Evolutionary conservation across 1,140 invertebrate species (phyloP).

Genomic region (Drosophila equinoxialis): DNA sequence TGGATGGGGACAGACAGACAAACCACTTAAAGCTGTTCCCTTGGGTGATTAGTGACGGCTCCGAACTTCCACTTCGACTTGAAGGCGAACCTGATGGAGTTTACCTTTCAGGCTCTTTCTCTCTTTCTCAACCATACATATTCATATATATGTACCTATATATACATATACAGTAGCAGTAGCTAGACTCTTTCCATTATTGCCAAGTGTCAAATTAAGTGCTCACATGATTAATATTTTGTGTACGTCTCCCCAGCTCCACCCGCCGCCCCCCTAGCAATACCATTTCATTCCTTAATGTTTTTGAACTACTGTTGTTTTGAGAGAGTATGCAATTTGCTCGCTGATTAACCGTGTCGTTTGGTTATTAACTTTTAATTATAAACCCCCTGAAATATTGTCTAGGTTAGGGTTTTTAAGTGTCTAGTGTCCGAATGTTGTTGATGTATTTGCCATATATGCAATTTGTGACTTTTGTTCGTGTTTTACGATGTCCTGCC

Average conservation of each 20-base stretch:
- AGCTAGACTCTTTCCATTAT: constrained; percentile 72
- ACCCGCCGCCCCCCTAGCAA: neutral
- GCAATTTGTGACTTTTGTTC: neutral
- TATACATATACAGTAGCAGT: constrained; percentile 17
- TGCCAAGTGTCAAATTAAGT: constrained; percentile 80
- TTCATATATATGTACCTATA: neutral
- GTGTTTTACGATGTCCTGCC: constrained; percentile 44
- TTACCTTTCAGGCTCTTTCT: neutral
- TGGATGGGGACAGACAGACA: constrained; percentile 28
- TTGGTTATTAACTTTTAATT: constrained; percentile 76
- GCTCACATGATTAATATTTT: constrained; percentile 78
- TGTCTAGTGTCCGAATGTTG: constrained; percentile 23
- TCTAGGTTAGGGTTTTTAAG: constrained; percentile 39
- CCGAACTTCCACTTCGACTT: neutral
- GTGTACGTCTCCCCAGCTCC: constrained; percentile 31
- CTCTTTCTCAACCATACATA: neutral
- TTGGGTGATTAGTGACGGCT: constrained; percentile 74
- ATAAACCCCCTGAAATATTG: constrained; percentile 53
- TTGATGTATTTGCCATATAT: constrained; percentile 57
- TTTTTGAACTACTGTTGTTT: constrained; percentile 21
- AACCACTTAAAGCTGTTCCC: constrained; percentile 77
- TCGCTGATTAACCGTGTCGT: constrained; percentile 75
- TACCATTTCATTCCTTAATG: no score
- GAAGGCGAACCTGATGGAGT: neutral
- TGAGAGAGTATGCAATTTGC: constrained; percentile 58